Evolutionary conservation across 2,797 vertebrate genomes (phyloP).

Genomic region (Poecilia velifera): DNA sequence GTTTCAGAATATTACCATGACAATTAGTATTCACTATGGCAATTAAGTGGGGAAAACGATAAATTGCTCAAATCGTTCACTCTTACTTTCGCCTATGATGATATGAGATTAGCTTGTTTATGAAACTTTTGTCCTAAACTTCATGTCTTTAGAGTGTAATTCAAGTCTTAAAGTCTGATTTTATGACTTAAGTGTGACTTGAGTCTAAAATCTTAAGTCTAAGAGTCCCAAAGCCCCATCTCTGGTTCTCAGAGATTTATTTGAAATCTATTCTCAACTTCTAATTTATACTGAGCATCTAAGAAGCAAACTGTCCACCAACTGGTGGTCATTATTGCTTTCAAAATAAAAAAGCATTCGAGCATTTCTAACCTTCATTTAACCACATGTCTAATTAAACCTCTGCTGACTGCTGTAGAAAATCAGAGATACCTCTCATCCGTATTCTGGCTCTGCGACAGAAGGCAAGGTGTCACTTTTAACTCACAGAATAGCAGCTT

Average conservation of each 20-base stretch:
- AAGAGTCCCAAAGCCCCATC: background rate
- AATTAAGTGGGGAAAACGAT: background rate
- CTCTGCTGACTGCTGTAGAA: conserved; percentile 16
- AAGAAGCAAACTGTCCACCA: background rate
- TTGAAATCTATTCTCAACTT: background rate
- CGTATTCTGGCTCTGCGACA: conserved; percentile 38
- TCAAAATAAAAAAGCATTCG: background rate
- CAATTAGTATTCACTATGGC: background rate
- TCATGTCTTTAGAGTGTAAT: background rate
- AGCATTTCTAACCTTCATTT: background rate
- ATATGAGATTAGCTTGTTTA: background rate
- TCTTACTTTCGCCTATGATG: background rate
- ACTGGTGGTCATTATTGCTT: background rate
- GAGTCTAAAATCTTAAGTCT: background rate
- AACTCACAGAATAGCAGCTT: conserved; percentile 33
- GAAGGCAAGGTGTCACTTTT: conserved; percentile 41
- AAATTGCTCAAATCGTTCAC: background rate
- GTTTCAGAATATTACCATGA: background rate
- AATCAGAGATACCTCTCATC: conserved; percentile 14
- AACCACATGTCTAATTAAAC: background rate
- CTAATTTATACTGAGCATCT: background rate
- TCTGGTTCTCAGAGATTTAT: background rate
- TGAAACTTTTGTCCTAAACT: background rate
- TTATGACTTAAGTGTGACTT: background rate
- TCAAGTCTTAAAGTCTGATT: background rate